Base-by-base conservation (phyloP, 2,113 vertebrate genomes). In the Gorsachius goisagi region DNA sequence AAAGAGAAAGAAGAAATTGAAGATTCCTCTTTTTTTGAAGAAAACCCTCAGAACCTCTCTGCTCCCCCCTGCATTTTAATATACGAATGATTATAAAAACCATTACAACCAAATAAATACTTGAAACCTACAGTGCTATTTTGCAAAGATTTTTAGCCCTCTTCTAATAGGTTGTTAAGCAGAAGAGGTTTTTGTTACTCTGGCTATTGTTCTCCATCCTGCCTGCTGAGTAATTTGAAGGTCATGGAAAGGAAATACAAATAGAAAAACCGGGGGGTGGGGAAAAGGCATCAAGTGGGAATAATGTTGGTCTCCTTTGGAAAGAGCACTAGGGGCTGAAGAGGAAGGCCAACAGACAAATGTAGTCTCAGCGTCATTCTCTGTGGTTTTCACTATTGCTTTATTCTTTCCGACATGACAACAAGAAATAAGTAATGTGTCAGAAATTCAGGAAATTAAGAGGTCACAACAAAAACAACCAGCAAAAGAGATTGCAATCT, bases 161-260 rank as follows among this genome's bases (percentile, higher is more conserved):
- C 45, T 55, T 72, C 81, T 69, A 30, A 21, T 4, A 71, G 28
- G 20, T 14, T 87, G 73, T 35, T 49, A 82, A 44, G 86, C 32
- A 90, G 50, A 78, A 81, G 64, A 84, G 64, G 44, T 9, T 92
- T 91, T 71, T 93, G 50, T 84, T 74, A 35, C 50, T 89, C 9
- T 44, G 28, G 84, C 69, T 91, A 20, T 88, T 79, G 56, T 49
- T 94, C 68, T 37, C 9, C 17, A 66, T 47, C 24, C 15, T 85
- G 89, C 56, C 87, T 94, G 80, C 73, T 82, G 81, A 85, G 69
- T 37, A 84, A 76, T 78, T 89, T 87, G 95, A 92, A 93, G 73
- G 83, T 87, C 62, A 45, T 12, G 24, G 52, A 50, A 93, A 91
- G 35, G 73, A 95, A 92, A 91, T 37, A 59, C 17, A 75, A 74